Evolutionary conservation across 2,113 vertebrate species (phyloP), one percentile per base, ranked within the genome.

Genomic region (Penelope pileata): DNA sequence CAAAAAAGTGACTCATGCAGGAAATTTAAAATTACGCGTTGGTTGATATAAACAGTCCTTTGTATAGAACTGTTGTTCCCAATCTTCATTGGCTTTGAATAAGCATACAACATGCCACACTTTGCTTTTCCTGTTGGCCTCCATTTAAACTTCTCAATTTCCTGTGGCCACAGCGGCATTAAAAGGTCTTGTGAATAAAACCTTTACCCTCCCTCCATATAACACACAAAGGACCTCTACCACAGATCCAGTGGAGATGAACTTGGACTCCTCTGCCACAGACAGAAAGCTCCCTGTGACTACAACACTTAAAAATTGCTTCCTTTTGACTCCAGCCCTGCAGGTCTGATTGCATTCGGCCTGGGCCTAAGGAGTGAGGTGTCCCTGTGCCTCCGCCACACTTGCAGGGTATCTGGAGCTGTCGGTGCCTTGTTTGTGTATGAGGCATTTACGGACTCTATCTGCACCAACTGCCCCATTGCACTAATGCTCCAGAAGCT

Each of bases 111-210:
- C 58, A 4, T 48, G 64, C 74, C 86, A 64, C 64, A 78, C 59
- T 88, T 81, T 16, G 56, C 73, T 93, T 93, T 83, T 96, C 90
- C 89, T 84, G 68, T 88, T 87, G 74, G 84, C 86, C 83, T 94
- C 38, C 2, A 4, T 84, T 92, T 94, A 93, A 94, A 94, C 85
- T 63, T 86, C 64, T 86, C 51, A 19, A 2, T 90, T 92, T 95
- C 83, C 94, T 78, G 64, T 75, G 51, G 47, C 16, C 86, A 79
- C 51, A 83, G 50, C 40, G 78, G 42, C 76, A 19, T 75, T 72
- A 43, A 88, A 86, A 78, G 26, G 12, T 81, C 60, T 91, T 32
- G 43, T 29, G 21, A 72, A 67, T 88, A 86, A 83, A 93, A 90
- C 16, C 32, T 72, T 78, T 88, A n/a, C 42, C 38, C 10, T 72